These are phyloP conservation scores for Sarcophaga peregrina DNA, from an alignment of 1,140 invertebrate genomes.

Conservation along the genomic window DNA sequence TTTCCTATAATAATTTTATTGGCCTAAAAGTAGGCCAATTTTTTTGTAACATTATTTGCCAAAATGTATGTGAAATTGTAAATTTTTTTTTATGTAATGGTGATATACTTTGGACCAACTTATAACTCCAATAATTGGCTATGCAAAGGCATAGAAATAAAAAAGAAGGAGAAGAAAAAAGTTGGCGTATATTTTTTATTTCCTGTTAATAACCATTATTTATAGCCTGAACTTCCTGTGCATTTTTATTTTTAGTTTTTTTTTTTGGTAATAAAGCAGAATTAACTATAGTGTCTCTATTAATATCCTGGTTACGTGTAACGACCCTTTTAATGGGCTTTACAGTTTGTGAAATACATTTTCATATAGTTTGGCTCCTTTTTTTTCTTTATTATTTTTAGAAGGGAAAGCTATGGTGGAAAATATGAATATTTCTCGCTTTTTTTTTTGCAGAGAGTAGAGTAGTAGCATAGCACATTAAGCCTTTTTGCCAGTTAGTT, in stretches of 20 bases:
- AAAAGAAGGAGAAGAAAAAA: too few relatives aligned
- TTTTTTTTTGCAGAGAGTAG: too few relatives aligned
- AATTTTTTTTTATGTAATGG: too few relatives aligned
- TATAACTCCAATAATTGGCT: too few relatives aligned
- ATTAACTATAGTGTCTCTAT: conserved; percentile 37
- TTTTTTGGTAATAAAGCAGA: conserved; percentile 26
- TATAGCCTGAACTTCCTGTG: background rate
- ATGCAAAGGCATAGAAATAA: too few relatives aligned
- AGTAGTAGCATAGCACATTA: background rate
- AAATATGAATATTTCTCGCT: background rate
- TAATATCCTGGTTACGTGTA: conserved; percentile 37
- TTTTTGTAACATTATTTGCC: too few relatives aligned
- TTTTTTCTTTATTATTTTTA: background rate
- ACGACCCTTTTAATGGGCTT: conserved; percentile 30
- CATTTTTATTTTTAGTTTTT: background rate
- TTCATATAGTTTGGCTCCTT: too few relatives aligned
- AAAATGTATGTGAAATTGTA: too few relatives aligned
- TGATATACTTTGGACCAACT: too few relatives aligned
- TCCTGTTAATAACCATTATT: conserved; percentile 31
- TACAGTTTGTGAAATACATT: conserved; percentile 31
- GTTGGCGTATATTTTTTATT: background rate
- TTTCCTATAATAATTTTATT: too few relatives aligned
- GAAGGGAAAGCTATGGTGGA: background rate
- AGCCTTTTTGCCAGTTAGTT: background rate
- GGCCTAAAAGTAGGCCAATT: too few relatives aligned